Base-by-base conservation (phyloP, 2,113 vertebrate genomes). In the Tauraco erythrolophus region DNA sequence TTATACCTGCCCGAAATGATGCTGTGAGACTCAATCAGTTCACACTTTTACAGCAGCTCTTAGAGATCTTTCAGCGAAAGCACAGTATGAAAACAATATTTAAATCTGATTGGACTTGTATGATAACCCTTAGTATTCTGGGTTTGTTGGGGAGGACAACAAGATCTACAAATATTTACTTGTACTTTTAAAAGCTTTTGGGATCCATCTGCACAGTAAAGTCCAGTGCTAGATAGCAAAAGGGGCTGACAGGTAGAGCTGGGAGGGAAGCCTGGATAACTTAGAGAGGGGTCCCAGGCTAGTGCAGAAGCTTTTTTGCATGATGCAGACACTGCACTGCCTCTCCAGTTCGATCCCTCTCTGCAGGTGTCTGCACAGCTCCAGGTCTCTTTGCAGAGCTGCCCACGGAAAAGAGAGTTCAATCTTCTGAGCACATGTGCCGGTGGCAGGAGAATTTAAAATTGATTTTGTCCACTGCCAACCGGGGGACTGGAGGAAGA, bases 241-340 rank as follows among this genome's bases (percentile, higher is more conserved):
- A 1, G 0, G 43, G 35, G 10, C 48, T 87, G 39, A 2, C 39
- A 48, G 21, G 81, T 14, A 33, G 30, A 58, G 64, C 7, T 15
- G 5, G 37, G 46, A 53, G 50, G 33, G 48, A 33, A 30, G 35
- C 27, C 54, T 85, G 58, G 37, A 2, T n/a, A 28, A 19, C 9
- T 14, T 0, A 0, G 27, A 69, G 24, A 50, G 9, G 43, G 57
- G 70, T 56, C 30, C 43, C 50, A 88, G 41, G 17, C 1, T 1
- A 3, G 28, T 17, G n/a, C 19, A 82, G 10, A 72, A 82, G 7
- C 7, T 11, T 39, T 39, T 46, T 11, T 45, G 4, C 19, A 11
- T 10, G 66, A 11, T 39, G 70, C 23, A 50, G 15, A 8, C 19
- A 27, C 35, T 35, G 23, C 48, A 16, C 68, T 86, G 33, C 22